phyloP scores from a whole-genome alignment of 2,113 vertebrate genomes.

The Acanthochromis polyacanthus region DNA sequence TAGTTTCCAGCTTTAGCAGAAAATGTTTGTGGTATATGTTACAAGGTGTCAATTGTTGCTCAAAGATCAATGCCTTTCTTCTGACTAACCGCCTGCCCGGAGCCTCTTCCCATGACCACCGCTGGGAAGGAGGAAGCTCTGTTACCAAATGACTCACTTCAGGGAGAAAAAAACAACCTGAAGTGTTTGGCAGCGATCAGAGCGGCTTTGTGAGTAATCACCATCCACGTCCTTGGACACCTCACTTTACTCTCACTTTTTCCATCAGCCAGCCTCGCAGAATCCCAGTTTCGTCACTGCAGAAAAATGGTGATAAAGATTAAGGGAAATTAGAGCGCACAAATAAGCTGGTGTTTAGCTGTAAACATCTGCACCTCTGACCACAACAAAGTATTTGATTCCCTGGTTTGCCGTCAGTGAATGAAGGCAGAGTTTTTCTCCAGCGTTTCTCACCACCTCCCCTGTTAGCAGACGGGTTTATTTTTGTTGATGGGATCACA shows the following conservation, averaged over 20 bases:
- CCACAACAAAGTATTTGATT: constrained; percentile 47
- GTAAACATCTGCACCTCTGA: constrained; percentile 57
- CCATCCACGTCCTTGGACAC: constrained; percentile 70
- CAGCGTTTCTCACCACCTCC: background rate
- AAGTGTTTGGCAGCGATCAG: constrained; percentile 70
- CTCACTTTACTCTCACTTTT: constrained; percentile 77
- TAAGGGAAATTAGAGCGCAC: constrained; percentile 37
- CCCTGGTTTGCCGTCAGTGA: constrained; percentile 5
- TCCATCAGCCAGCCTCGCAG: constrained; percentile 62
- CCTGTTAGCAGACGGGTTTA: constrained; percentile 44
- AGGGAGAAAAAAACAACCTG: constrained; percentile 63
- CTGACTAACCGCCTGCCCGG: constrained; percentile 72
- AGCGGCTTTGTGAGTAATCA: constrained; percentile 77
- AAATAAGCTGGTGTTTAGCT: constrained; percentile 19
- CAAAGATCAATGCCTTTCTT: constrained; percentile 67
- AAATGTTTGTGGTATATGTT: constrained; percentile 52
- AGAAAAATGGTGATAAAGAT: constrained; percentile 45
- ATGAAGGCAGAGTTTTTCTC: constrained; percentile 18
- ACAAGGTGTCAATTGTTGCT: constrained; percentile 65
- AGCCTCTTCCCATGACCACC: constrained; percentile 75
- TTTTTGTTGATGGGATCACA: constrained; percentile 67
- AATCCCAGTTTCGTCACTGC: constrained; percentile 38
- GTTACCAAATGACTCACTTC: constrained; percentile 77
- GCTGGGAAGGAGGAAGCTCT: constrained; percentile 76
- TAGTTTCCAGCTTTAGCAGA: constrained; percentile 39